Evolutionary conservation across 2,797 vertebrate species (phyloP).

Genomic region (Catharus ustulatus): DNA sequence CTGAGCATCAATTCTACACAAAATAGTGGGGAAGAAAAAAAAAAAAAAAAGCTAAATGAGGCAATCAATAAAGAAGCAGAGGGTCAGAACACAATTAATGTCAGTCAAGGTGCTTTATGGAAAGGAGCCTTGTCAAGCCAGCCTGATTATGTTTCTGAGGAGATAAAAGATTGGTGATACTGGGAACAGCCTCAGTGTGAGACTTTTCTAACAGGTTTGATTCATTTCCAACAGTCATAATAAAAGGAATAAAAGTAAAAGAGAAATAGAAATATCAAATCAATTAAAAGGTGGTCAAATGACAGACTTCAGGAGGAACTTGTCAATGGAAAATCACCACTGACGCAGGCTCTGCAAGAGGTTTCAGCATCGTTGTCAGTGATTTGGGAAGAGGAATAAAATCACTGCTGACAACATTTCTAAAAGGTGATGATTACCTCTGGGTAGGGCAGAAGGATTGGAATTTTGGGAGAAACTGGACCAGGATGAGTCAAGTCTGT

Average conservation of each 20-base stretch:
- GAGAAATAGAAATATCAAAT: neutral
- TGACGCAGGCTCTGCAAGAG: neutral
- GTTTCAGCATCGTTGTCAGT: rapidly evolving
- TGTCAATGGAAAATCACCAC: neutral
- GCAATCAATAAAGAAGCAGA: slow-evolving; percentile 29
- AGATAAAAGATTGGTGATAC: neutral
- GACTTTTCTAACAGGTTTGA: neutral
- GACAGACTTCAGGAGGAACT: neutral
- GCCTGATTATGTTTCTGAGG: neutral
- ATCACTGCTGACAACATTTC: neutral
- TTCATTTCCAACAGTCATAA: neutral
- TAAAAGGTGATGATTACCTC: neutral
- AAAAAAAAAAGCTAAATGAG: neutral
- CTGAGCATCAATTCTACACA: neutral
- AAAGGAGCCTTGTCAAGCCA: neutral
- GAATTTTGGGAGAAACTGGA: neutral
- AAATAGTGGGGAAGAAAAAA: neutral
- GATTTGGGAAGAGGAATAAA: neutral
- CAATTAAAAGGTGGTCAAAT: neutral
- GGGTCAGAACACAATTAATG: neutral
- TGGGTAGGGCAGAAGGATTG: neutral
- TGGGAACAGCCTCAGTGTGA: neutral
- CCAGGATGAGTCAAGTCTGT: neutral
- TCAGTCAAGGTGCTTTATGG: neutral
- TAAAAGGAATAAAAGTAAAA: neutral